Percentiles rank a stretch among this genome's conserved stretches.
phyloP scores from a whole-genome alignment of 2,888 invertebrate species.

The Holacanthella duospinosa region DNA sequence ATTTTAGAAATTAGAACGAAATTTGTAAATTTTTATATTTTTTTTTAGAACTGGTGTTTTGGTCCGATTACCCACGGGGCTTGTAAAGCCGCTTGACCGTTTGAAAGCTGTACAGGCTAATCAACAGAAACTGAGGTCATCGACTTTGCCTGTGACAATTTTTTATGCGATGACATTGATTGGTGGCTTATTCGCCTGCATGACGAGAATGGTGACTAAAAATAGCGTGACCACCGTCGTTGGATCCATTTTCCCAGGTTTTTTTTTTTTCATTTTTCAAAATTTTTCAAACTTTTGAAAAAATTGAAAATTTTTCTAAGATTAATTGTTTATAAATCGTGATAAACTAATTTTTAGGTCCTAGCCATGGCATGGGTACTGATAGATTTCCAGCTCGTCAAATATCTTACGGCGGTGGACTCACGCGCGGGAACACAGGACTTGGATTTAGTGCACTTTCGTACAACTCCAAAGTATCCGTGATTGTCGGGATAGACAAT shows the following conservation, averaged over 20 bases:
- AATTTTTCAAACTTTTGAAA: too few species aligned
- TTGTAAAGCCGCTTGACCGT: conserved; percentile 9
- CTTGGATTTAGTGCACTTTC: not conserved
- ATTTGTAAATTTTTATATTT: not conserved
- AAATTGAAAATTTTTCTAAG: too few species aligned
- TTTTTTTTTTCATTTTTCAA: too few species aligned
- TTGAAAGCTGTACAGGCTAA: conserved; percentile 3
- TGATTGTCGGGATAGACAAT: not conserved
- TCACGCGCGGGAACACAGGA: not conserved
- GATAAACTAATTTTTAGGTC: too few species aligned
- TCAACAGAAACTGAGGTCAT: conserved; percentile 9
- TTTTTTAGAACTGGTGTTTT: conserved; percentile 7
- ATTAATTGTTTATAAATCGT: too few species aligned
- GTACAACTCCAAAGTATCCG: not conserved
- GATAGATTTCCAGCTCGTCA: not conserved
- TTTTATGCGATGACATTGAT: conserved; percentile 11
- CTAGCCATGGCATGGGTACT: not conserved
- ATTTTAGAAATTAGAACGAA: not conserved
- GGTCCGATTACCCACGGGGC: conserved; percentile 13
- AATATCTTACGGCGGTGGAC: not conserved
- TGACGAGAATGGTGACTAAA: conserved; percentile 10
- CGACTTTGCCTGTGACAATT: conserved; percentile 12
- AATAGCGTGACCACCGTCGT: conserved; percentile 16
- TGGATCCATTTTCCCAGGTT: conserved; percentile 16
- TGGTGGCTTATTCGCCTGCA: conserved; percentile 14